Conservation (phyloP, 1,140 invertebrate species). For the Bombus affinis region DNA sequence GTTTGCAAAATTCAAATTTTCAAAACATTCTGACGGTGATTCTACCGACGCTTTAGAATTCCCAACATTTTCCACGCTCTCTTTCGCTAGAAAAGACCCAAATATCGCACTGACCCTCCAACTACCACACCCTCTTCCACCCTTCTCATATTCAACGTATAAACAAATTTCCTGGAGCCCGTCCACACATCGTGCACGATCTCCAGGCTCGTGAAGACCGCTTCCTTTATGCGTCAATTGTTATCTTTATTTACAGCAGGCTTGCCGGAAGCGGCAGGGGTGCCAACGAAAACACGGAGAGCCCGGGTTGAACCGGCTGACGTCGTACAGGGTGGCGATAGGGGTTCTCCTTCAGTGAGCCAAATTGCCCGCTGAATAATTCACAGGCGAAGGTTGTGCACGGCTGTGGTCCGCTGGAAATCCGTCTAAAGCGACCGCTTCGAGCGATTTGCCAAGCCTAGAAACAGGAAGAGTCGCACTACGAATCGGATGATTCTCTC, state of each 20-base stretch:
- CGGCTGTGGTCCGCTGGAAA: slow-evolving; percentile 18
- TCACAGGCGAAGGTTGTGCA: slow-evolving; percentile 25
- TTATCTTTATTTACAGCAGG: slow-evolving; percentile 14
- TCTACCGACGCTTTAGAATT: too few relatives aligned
- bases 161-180: neutral
- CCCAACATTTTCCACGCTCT: too few relatives aligned
- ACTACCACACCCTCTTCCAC: neutral
- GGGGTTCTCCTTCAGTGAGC: slow-evolving; percentile 24
- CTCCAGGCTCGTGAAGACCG: neutral
- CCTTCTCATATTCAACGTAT: neutral
- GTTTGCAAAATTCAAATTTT: too few relatives aligned
- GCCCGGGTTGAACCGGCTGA: neutral
- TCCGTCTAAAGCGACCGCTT: slow-evolving; percentile 33
- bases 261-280: neutral
- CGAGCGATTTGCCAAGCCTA: slow-evolving; percentile 27
- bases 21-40: too few relatives aligned
- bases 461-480: neutral
- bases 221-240: slow-evolving; percentile 7
- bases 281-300: neutral
- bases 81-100: neutral
- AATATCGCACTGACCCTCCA: neutral
- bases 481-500: neutral
- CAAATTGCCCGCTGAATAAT: slow-evolving; percentile 53
- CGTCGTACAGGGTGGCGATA: neutral
- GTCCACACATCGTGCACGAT: neutral